Evolutionary conservation across 2,113 vertebrate species (phyloP), one percentile per base, ranked within the genome.

Genomic region (Muntiacus muntjak): DNA sequence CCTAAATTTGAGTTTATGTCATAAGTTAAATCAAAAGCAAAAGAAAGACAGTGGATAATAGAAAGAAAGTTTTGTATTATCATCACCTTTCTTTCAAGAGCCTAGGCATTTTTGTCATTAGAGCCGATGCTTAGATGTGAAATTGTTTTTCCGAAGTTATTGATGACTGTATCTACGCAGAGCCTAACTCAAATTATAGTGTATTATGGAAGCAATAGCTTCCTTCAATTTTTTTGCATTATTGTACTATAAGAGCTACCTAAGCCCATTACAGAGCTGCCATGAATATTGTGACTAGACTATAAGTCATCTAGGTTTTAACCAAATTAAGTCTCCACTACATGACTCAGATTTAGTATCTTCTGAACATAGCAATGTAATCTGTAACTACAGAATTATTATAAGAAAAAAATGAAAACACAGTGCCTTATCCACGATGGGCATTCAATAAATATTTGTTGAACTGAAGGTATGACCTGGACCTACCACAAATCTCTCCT

Each of bases 231-330:
- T 98, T 81, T 91, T 96, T 71, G n/a, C 95, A 89, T 95, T 98
- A 92, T 78, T 96, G 40, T 97, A 62, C 91, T 76, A 6, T 85
- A 94, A 96, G 96, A 98, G 92, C 52, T 13, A 95, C 58, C 57
- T n/a, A 0, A 97, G 91, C 98, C 97, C 96, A 94, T 94, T 96
- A 98, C 85, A 47, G 95, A 98, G 36, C 97, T 98, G 97, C 98
- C 98, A 97, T 90, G 25, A 83, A 97, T 97, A 97, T 97, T 96
- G 95, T 60, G 81, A 28, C 97, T 92, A 83, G 95, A 92, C 95
- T 95, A 98, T 98, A 98, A 98, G 92, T 99, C 98, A 98, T 97
- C 97, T 94, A 74, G 67, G 87, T 98, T 97, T 98, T 98, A 99
- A 98, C 96, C 84, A 97, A 50, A 62, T 98, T 98, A 98, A 98